Evolutionary conservation across 30 jellyfish, hydroid and myxozoan genomes (phyloP).

Genomic region (Catostylus mosaicus): DNA sequence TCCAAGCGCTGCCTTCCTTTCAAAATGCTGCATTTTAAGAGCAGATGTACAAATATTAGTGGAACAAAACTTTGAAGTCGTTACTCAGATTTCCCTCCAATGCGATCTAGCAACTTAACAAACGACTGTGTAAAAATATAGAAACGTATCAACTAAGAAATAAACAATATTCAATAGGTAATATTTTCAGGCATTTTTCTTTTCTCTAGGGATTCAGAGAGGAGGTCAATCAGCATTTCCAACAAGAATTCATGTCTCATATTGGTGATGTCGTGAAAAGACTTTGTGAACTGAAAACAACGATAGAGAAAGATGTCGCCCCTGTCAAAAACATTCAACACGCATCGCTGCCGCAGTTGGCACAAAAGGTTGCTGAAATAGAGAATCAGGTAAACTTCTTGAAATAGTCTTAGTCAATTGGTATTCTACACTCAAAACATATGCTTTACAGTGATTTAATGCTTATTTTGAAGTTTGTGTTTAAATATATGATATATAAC

Average conservation of each 20-base stretch:
- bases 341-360: constrained; percentile 43
- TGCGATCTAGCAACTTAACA: too few relatives aligned
- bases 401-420: not conserved
- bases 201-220: constrained; percentile 56
- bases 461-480: not conserved
- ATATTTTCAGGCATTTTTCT: too few relatives aligned
- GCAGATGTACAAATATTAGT: too few relatives aligned
- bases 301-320: constrained; percentile 28
- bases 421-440: not conserved
- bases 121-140: too few relatives aligned
- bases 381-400: constrained; percentile 5
- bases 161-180: too few relatives aligned
- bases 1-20: too few relatives aligned
- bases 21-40: too few relatives aligned
- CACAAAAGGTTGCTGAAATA: constrained; percentile 28
- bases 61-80: too few relatives aligned
- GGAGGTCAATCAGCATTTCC: constrained; percentile 56
- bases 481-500: too few relatives aligned
- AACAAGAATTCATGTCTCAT: constrained; percentile 6
- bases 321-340: constrained; percentile 33
- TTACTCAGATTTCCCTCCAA: too few relatives aligned
- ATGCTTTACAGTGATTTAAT: not conserved
- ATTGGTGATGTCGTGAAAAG: constrained; percentile 12
- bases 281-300: not conserved
- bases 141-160: too few relatives aligned